Conservation (phyloP, 2,797 vertebrate genomes). For the Aeoliscus strigatus region DNA sequence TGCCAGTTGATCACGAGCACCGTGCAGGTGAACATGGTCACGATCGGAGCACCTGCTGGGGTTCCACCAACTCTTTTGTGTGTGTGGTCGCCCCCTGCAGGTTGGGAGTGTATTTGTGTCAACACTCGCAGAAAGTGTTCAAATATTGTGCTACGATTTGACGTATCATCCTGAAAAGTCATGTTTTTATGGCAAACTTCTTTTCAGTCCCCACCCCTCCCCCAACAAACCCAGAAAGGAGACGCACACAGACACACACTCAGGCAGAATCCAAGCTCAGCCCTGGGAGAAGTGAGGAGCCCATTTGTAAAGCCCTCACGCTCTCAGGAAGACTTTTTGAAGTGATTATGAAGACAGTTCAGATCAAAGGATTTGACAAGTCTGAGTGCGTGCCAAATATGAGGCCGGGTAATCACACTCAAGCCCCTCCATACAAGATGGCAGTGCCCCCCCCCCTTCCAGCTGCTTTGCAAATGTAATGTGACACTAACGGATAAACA, state of each 20-base stretch:
- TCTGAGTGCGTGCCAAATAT: constrained; percentile 67
- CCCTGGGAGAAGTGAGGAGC: constrained; percentile 38
- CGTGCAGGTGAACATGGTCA: no score
- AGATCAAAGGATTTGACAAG: constrained; percentile 79
- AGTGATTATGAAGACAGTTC: constrained; percentile 76
- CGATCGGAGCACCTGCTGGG: no score
- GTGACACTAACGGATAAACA: constrained; percentile 74
- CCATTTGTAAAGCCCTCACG: constrained; percentile 68
- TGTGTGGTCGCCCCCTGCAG: no score
- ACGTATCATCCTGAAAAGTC: no score
- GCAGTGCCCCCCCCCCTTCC: constrained; percentile 52
- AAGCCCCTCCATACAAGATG: constrained; percentile 61
- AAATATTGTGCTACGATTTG: no score
- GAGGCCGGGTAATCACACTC: constrained; percentile 69
- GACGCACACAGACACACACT: constrained; percentile 1
- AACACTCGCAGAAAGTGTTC: no score
- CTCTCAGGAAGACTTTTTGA: constrained; percentile 69
- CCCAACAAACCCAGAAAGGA: no score
- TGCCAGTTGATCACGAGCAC: no score
- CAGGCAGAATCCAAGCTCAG: constrained; percentile 3
- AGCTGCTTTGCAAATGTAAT: constrained; percentile 70
- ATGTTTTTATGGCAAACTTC: no score
- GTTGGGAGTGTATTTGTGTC: no score
- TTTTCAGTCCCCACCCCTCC: no score
- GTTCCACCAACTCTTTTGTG: no score